A percentile compares a stretch with the other conserved stretches of the same genome.
Conservation (phyloP, 2,113 vertebrate genomes). For the Coracopsis vasa region DNA sequence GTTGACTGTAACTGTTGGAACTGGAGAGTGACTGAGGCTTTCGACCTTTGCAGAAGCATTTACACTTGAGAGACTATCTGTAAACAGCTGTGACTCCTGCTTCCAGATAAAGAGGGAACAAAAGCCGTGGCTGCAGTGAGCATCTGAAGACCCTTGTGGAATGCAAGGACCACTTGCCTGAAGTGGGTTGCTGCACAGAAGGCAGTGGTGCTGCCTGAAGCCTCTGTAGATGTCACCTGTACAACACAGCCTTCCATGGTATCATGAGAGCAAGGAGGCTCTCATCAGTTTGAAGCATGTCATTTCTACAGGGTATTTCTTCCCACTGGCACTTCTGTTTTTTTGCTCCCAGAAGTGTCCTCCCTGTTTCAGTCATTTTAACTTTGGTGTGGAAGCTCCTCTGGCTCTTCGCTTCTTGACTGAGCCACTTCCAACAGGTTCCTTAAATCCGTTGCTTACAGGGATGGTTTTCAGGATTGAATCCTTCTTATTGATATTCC, state of each 20-base stretch:
- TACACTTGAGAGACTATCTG: background rate
- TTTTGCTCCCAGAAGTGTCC: background rate
- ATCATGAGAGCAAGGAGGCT: background rate
- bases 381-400: background rate
- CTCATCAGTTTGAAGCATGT: background rate
- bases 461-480: background rate
- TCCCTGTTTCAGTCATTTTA: background rate
- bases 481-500: background rate
- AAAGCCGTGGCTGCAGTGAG: background rate
- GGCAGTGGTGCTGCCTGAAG: background rate
- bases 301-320: background rate
- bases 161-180: background rate
- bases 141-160: background rate
- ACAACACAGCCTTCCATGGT: fast-evolving
- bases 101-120: background rate
- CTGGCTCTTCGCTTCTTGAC: background rate
- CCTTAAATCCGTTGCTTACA: background rate
- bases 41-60: background rate
- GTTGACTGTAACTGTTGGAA: background rate
- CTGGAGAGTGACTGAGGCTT: background rate
- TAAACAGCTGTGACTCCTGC: background rate
- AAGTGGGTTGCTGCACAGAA: background rate
- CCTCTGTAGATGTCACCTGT: background rate
- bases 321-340: background rate
- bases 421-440: background rate